Base-by-base conservation (phyloP, 1,140 invertebrate species). In the Papilio polyxenes region DNA sequence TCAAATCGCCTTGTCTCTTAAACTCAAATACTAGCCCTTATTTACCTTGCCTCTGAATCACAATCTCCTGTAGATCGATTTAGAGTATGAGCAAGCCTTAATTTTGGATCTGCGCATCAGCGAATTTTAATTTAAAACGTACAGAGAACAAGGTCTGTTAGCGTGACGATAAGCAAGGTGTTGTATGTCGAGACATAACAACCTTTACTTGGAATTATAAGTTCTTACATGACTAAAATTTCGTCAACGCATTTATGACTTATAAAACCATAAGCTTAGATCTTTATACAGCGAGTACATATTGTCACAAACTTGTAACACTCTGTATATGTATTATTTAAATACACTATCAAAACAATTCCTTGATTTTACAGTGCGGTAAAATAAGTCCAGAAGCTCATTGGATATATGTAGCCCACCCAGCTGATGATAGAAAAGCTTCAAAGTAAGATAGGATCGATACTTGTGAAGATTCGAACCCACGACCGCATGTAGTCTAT, bases 151-250 rank as follows among this genome's bases (percentile, higher is more conserved):
- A 72, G 31, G 65, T 15, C 65, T 3, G 65, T 72, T 17, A 17
- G 1, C 11, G 2, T 65, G 31, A 11, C 65, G 65, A 72, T 72
- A 72, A 72, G 23, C 65, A 37, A 7, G 65, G 65, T 72, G 65
- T 72, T 72, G 65, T 31, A 72, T 72, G 31, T 37, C 31, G 23
- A 72, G 65, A 72, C 31, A 37, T 37, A 72, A 72, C 65, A 72
- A 72, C 23, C 65, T 40, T 37, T 72, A 40, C 65, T 37, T 37
- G 65, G 65, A 72, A 72, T 72, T 72, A 15, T 59, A 72, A 72
- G 31, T 65, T 65, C 31, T 72, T 72, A 37, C 65, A 72, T 72
- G 65, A 37, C 65, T 40, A 37, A 72, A 37, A 72, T 72, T 72
- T 1, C 65, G 65, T 72, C 65, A 72, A 72, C 65, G 65, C 31